Percentiles rank a stretch among this genome's conserved stretches.
Evolutionary conservation across 2,888 invertebrate species (phyloP).

Genomic region (Hanleya hanleyi): DNA sequence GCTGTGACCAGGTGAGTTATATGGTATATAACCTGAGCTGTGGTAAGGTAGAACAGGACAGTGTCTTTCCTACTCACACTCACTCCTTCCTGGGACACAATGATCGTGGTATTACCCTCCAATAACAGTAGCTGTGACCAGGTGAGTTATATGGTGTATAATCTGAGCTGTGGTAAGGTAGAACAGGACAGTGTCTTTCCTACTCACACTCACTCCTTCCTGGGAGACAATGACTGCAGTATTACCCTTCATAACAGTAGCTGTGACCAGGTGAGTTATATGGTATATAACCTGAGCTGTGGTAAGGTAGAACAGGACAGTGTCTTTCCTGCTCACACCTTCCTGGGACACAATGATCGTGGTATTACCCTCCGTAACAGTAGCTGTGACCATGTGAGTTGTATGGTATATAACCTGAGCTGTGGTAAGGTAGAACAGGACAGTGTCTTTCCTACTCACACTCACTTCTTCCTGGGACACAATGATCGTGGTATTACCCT

Average conservation of each 20-base stretch:
- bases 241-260: constrained; percentile 83
- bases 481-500: constrained; percentile 82
- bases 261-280: constrained; percentile 77
- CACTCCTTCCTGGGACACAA: constrained; percentile 89
- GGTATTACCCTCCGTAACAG: constrained; percentile 84
- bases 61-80: constrained; percentile 93
- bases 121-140: constrained; percentile 78
- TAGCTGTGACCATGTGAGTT: constrained; percentile 77
- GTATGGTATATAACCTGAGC: constrained; percentile 91
- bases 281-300: constrained; percentile 91
- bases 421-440: constrained; percentile 94
- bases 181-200: constrained; percentile 95
- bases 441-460: constrained; percentile 93
- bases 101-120: constrained; percentile 81
- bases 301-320: constrained; percentile 94
- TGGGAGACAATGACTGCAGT: constrained; percentile 83
- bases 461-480: constrained; percentile 88
- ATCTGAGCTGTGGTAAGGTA: constrained; percentile 91
- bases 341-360: constrained; percentile 86
- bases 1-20: constrained; percentile 76
- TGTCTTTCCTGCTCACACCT: constrained; percentile 92
- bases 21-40: constrained; percentile 92
- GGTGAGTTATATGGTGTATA: constrained; percentile 91
- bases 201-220: constrained; percentile 89
- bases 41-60: constrained; percentile 93